Evolutionary conservation across 2,888 invertebrate genomes (phyloP).

Genomic region (Oscheius myriophilus): DNA sequence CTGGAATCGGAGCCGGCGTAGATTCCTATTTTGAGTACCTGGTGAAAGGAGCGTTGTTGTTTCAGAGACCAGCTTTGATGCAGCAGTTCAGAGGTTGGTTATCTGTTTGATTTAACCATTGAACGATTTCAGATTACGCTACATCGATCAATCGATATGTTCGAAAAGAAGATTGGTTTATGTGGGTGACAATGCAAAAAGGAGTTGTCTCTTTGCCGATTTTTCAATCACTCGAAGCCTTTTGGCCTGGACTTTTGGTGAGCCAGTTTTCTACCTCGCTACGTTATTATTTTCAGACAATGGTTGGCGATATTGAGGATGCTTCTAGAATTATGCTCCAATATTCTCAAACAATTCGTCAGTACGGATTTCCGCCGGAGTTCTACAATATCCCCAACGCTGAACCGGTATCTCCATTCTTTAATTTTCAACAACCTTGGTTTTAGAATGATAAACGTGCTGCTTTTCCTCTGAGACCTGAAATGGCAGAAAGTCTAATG

Average conservation of each 20-base stretch:
- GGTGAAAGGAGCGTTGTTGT: constrained; percentile 90
- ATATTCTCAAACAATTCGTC: constrained; percentile 94
- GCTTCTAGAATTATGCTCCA: constrained; percentile 88
- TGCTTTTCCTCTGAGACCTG: constrained; percentile 93
- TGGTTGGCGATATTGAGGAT: constrained; percentile 84
- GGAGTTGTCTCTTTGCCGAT: constrained; percentile 85
- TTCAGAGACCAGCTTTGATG: constrained; percentile 89
- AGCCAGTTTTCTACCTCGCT: background rate
- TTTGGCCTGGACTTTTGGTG: constrained; percentile 92
- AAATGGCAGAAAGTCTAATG: constrained; percentile 95
- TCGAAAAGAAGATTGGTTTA: constrained; percentile 95
- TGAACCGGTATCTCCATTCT: constrained; percentile 63
- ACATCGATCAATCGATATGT: constrained; percentile 75
- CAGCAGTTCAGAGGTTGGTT: constrained; percentile 82
- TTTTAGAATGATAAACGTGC: constrained; percentile 77
- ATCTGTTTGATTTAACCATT: background rate
- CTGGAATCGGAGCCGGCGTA: constrained; percentile 83
- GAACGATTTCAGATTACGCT: constrained; percentile 71
- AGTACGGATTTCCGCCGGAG: constrained; percentile 97
- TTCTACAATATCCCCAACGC: constrained; percentile 88
- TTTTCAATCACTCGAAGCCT: constrained; percentile 98
- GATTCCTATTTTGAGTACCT: constrained; percentile 95
- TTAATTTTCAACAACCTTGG: background rate
- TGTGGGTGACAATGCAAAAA: constrained; percentile 98
- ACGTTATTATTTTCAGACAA: constrained; percentile 69